phyloP scores from a whole-genome alignment of 2,113 vertebrate genomes.

The Dasyurus viverrinus region DNA sequence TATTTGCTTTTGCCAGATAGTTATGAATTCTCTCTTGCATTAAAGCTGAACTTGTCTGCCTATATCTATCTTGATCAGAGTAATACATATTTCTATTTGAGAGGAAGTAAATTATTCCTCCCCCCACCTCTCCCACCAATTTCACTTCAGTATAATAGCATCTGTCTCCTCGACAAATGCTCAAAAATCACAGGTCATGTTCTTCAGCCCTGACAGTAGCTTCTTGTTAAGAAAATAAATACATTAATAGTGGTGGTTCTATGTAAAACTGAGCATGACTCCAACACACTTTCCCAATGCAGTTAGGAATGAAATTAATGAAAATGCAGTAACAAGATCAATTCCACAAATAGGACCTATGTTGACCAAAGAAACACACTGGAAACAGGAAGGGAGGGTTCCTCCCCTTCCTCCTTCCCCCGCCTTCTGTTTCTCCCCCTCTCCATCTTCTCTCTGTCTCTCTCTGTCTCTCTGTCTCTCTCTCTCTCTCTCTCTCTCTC shows the following conservation, averaged over 20 bases:
- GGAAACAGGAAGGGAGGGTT: slow-evolving; percentile 29
- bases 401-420: not conserved
- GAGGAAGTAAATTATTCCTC: slow-evolving; percentile 33
- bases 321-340: slow-evolving; percentile 72
- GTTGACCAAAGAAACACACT: slow-evolving; percentile 53
- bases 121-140: slow-evolving; percentile 27
- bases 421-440: not conserved
- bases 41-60: not conserved
- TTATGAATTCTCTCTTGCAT: slow-evolving; percentile 39
- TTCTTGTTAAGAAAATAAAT: slow-evolving; percentile 44
- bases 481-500: not conserved
- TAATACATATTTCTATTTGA: slow-evolving; percentile 35
- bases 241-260: not conserved
- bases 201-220: accelerated
- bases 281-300: slow-evolving; percentile 42
- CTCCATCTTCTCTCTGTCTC: not conserved
- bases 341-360: slow-evolving; percentile 68
- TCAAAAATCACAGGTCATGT: slow-evolving; percentile 11
- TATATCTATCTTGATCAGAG: slow-evolving; percentile 20
- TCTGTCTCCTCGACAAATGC: accelerated
- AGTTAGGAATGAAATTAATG: slow-evolving; percentile 71
- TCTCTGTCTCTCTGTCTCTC: not conserved
- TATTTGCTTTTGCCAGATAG: not conserved
- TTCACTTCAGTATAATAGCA: not conserved
- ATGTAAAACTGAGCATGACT: slow-evolving; percentile 13